These are phyloP conservation scores for Scotopteryx bipunctaria DNA, from an alignment of 2,888 invertebrate species.

Conservation along the genomic window DNA sequence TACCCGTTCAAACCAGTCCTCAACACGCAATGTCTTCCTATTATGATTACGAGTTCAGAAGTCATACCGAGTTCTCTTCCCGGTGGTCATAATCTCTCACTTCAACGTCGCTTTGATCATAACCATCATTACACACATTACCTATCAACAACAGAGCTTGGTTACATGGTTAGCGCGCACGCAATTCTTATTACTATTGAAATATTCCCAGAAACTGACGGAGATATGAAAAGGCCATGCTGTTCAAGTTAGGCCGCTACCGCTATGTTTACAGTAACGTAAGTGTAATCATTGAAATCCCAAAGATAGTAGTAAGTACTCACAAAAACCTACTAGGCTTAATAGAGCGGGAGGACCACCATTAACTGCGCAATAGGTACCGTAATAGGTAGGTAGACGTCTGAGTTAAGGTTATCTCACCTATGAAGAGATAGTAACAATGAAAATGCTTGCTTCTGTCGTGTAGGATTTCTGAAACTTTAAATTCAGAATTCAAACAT, in stretches of 20 bases:
- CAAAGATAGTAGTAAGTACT: neutral
- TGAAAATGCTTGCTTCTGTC: no score
- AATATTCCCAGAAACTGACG: neutral
- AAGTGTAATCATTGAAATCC: neutral
- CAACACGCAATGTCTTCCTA: neutral
- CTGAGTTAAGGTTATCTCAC: no score
- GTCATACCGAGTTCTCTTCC: neutral
- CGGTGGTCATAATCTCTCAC: conserved; percentile 19
- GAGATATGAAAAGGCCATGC: neutral
- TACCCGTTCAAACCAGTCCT: neutral
- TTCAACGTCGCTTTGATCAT: conserved; percentile 10
- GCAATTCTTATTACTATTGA: conserved; percentile 18
- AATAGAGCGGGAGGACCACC: no score
- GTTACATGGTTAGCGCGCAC: conserved; percentile 21
- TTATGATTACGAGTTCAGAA: neutral
- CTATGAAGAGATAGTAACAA: no score
- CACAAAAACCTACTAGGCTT: no score
- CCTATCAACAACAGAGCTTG: neutral
- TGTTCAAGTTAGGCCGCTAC: no score
- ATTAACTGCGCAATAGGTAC: no score
- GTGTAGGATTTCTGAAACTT: no score
- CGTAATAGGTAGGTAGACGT: no score
- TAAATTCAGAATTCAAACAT: no score
- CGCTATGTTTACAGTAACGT: no score
- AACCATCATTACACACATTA: conserved; percentile 16